Evolutionary conservation across 2,888 invertebrate genomes (phyloP).

Genomic region (Endomychus coccineus): DNA sequence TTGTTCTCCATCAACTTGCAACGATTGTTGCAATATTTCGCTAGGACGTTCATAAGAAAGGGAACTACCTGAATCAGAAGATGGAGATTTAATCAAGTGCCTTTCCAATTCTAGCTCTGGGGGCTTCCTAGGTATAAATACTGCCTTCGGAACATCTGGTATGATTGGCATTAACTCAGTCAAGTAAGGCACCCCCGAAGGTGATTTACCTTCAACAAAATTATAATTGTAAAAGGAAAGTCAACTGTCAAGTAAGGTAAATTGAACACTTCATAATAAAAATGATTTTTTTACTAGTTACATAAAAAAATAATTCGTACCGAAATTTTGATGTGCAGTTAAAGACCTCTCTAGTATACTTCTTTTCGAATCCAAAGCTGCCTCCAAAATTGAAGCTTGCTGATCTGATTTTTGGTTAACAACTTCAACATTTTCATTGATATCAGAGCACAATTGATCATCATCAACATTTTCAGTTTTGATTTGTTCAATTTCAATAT

Average conservation of each 20-base stretch:
- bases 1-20: conserved; percentile 32
- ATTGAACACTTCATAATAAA: too few species aligned
- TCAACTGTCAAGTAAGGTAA: too few species aligned
- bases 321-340: conserved; percentile 30
- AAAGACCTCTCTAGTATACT: conserved; percentile 41
- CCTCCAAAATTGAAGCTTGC: conserved; percentile 38
- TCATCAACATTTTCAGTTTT: conserved; percentile 28
- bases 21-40: conserved; percentile 31
- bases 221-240: too few species aligned
- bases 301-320: conserved; percentile 6
- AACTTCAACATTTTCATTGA: conserved; percentile 31
- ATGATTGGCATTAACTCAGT: conserved; percentile 24
- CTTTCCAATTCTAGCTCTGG: conserved; percentile 31
- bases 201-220: conserved; percentile 27
- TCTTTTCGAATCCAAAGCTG: conserved; percentile 36
- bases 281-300: too few species aligned
- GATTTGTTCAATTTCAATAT: conserved; percentile 27
- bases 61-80: conserved; percentile 27
- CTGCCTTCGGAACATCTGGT: conserved; percentile 30
- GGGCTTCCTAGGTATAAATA: conserved; percentile 32
- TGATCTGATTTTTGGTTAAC: conserved; percentile 26
- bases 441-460: conserved; percentile 20
- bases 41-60: conserved; percentile 31
- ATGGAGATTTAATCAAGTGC: conserved; percentile 12
- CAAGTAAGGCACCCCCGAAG: conserved; percentile 24